Base-by-base conservation (phyloP, 2,113 vertebrate genomes). In the Eulemur macaco region DNA sequence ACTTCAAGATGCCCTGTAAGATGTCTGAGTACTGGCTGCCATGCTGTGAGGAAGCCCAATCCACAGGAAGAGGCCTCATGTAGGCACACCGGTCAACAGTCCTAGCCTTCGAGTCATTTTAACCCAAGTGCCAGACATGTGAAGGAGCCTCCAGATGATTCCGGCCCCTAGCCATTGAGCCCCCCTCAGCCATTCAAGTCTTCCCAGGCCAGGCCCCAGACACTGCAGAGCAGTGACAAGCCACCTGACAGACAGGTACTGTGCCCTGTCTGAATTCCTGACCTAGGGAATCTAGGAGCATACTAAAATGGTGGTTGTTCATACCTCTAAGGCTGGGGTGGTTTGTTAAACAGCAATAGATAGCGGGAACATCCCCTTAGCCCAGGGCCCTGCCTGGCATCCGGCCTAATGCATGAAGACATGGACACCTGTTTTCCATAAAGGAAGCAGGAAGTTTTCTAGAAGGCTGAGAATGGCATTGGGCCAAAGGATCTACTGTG, bases 351-450 rank as follows among this genome's bases (percentile, higher is more conserved):
- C 17, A 93, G 88, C 60, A 63, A 64, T 34, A 91, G 93, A 91
- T 94, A 91, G 91, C 39, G 63, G 82, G 50, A 94, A 66, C 77
- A 92, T 63, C 74, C 42, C 64, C 54, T 81, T 56, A 87, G 77
- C 77, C 91, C 54, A 56, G 45, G 52, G 37, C 85, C 81, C 85
- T 96, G 91, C 82, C 91, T 95, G 96, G 88, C 54, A 27, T 96
- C 89, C 34, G 73, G 42, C 71, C 77, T 96, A 97, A 97, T 89
- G 86, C 86, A 86, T 68, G 78, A 95, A 83, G 95, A 97, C 92
- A 88, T 14, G 85, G 96, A 96, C 95, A 97, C 96, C 96, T 97
- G 97, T 89, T 97, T 97, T 96, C 96, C 93, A 96, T 97, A 98
- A 96, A 96, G 63, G 66, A 93, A 91, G 86, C 82, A 95, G 95